A percentile compares a stretch with the other conserved stretches of the same genome.
Conservation (phyloP, 2,113 vertebrate species). For the Ornithorhynchus anatinus region DNA sequence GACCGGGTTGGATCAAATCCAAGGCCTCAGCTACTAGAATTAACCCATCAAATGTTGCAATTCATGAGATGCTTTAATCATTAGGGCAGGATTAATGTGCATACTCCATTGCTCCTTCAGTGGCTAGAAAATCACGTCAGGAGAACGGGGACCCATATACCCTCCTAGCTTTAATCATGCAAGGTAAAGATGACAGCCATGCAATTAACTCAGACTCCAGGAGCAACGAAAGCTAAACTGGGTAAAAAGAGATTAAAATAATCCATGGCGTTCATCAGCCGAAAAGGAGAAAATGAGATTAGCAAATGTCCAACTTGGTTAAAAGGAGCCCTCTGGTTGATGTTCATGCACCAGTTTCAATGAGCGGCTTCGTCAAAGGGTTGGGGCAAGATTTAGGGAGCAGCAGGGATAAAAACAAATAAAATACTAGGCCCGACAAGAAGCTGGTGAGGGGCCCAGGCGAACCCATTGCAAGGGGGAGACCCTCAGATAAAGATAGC, state of each 20-base stretch:
- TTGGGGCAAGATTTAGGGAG: background rate
- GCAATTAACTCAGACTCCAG: conserved; percentile 25
- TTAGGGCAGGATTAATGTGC: conserved; percentile 54
- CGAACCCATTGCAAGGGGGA: background rate
- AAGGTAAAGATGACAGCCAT: conserved; percentile 21
- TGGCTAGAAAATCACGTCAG: conserved; percentile 35
- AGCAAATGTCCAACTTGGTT: conserved; percentile 33
- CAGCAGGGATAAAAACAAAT: background rate
- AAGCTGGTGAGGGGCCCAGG: background rate
- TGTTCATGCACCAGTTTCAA: conserved; percentile 14
- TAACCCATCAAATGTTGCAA: conserved; percentile 52
- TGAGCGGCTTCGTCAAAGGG: conserved; percentile 4
- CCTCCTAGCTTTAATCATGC: conserved; percentile 13
- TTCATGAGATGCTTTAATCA: conserved; percentile 49
- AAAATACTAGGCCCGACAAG: background rate
- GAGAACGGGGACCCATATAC: conserved; percentile 2
- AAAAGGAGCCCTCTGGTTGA: background rate
- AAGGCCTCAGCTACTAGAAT: conserved; percentile 44
- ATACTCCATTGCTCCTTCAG: background rate
- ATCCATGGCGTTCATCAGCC: conserved; percentile 37
- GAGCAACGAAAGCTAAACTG: conserved; percentile 11
- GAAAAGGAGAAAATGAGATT: conserved; percentile 45
- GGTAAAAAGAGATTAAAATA: conserved; percentile 42
- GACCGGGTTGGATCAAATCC: conserved; percentile 57
- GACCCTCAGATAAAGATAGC: conserved; percentile 5